Conservation (phyloP, 2,113 vertebrate species). For the Phrynocephalus versicolor region DNA sequence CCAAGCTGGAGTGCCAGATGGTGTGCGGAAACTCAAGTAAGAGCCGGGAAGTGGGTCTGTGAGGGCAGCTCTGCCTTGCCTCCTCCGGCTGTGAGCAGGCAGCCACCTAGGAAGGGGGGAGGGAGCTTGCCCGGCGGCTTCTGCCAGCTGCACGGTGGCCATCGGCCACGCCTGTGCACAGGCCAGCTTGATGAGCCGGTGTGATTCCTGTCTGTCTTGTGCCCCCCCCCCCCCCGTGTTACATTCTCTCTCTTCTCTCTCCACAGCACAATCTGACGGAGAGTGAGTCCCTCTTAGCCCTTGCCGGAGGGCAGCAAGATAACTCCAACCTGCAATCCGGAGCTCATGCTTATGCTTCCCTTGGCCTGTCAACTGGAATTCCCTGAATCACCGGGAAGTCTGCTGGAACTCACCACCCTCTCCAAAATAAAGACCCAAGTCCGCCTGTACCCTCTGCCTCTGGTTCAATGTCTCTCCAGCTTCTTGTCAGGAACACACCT, state of each 20-base stretch:
- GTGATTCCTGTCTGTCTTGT: too few relatives aligned
- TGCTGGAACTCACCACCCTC: background rate
- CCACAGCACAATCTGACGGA: background rate
- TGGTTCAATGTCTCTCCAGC: background rate
- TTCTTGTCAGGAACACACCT: too few relatives aligned
- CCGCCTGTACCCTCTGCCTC: background rate
- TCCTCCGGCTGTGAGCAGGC: background rate
- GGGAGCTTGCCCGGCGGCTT: background rate
- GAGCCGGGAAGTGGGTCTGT: background rate
- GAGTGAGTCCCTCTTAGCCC: background rate
- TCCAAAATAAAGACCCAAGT: background rate
- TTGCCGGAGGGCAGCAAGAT: background rate
- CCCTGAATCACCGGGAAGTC: background rate
- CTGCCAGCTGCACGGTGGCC: background rate
- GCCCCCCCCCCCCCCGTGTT: too few relatives aligned
- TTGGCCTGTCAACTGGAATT: background rate
- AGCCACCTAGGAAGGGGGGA: fast-evolving
- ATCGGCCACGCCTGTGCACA: too few relatives aligned
- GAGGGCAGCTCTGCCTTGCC: too few relatives aligned
- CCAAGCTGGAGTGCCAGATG: conserved; percentile 44
- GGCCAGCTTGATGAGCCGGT: background rate
- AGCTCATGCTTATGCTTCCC: background rate
- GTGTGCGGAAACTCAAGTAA: conserved; percentile 35
- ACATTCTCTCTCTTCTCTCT: background rate
- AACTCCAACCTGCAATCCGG: background rate